A percentile compares a stretch with the other conserved stretches of the same genome.
These are phyloP conservation scores for Ferrisia virgata DNA, from an alignment of 2,888 invertebrate genomes.

Conservation along the genomic window DNA sequence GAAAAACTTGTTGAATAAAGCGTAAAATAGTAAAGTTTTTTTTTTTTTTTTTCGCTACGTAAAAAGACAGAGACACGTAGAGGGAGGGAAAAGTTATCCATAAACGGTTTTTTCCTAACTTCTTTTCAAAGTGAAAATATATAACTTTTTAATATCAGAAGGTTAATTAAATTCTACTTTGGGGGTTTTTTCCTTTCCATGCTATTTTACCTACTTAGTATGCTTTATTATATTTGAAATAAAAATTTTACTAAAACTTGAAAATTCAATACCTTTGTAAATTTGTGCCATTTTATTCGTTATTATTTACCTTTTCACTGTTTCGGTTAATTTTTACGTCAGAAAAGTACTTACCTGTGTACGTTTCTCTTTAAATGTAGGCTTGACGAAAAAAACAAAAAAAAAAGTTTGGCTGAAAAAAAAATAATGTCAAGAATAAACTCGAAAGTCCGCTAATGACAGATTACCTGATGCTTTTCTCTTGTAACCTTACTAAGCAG, in stretches of 20 bases:
- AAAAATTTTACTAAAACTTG: not conserved
- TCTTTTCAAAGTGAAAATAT: not conserved
- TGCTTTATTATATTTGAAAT: not conserved
- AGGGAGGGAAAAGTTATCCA: not conserved
- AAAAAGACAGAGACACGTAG: not conserved
- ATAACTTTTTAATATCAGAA: constrained; percentile 22
- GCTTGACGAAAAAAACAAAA: not conserved
- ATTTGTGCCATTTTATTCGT: not conserved
- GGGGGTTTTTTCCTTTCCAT: not conserved
- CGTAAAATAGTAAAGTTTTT: not conserved
- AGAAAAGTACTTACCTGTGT: not conserved
- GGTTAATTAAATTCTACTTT: constrained; percentile 17
- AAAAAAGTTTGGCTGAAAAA: not conserved
- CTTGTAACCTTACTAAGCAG: not conserved
- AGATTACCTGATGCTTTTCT: not conserved
- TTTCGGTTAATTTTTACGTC: not conserved
- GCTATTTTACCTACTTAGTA: not conserved
- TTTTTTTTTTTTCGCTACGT: not conserved
- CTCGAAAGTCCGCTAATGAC: not conserved
- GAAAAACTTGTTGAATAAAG: constrained; percentile 29
- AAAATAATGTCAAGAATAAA: not conserved
- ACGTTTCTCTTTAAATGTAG: not conserved
- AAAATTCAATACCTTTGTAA: constrained; percentile 2
- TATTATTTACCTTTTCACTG: not conserved
- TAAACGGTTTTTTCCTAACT: not conserved